A percentile compares a stretch with the other conserved stretches of the same genome.
Conservation (phyloP, 2,888 invertebrate species). For the Platynereis dumerilii region DNA sequence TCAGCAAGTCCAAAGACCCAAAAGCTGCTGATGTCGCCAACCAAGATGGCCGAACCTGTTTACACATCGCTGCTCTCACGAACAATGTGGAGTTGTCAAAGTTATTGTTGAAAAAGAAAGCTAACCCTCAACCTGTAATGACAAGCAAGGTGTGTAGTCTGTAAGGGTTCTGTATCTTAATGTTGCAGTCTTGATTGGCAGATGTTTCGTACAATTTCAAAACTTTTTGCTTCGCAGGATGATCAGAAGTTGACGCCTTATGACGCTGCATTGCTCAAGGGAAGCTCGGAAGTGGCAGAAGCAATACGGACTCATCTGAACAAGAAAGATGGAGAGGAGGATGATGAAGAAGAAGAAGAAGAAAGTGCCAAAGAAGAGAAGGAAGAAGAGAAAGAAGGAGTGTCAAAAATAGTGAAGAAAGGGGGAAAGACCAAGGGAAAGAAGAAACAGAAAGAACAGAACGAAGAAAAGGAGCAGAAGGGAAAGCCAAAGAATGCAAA, state of each 20-base stretch:
- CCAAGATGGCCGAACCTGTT: constrained; percentile 88
- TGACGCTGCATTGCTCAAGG: constrained; percentile 4
- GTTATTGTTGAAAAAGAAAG: constrained; percentile 81
- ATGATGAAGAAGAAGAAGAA: not conserved
- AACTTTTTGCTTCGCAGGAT: not conserved
- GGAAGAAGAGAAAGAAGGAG: not conserved
- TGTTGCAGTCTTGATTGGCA: too few relatives aligned
- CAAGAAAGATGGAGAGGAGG: not conserved
- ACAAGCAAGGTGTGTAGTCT: constrained; percentile 16
- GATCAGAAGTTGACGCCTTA: constrained; percentile 4
- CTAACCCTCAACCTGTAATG: constrained; percentile 69
- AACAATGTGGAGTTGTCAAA: constrained; percentile 94
- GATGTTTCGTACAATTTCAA: not conserved
- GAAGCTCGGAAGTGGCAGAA: not conserved
- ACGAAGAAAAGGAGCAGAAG: not conserved
- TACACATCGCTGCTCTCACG: constrained; percentile 92
- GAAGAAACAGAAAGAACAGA: not conserved
- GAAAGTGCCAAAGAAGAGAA: not conserved
- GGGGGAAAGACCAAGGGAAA: not conserved
- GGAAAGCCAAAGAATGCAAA: not conserved
- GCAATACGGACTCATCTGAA: not conserved
- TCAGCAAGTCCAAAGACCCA: constrained; percentile 28
- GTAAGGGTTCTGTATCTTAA: too few relatives aligned
- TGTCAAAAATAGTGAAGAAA: not conserved
- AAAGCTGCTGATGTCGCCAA: constrained; percentile 84